phyloP scores from a whole-genome alignment of 2,888 invertebrate genomes.

The Melieria picta region DNA sequence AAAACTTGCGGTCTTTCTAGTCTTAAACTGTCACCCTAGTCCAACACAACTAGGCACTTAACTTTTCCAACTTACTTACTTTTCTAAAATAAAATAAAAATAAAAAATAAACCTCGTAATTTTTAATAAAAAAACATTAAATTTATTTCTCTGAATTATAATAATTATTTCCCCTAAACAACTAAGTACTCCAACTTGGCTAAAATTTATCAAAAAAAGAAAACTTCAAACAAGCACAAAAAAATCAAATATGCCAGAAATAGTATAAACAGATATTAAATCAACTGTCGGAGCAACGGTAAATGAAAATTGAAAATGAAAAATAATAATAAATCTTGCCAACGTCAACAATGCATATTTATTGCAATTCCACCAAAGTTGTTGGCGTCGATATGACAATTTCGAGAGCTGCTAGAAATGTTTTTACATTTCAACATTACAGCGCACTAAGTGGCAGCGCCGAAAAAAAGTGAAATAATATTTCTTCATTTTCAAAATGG shows the following conservation, averaged over 20 bases:
- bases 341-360: slow-evolving; percentile 28
- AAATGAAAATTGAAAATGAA: neutral
- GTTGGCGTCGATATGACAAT: slow-evolving; percentile 25
- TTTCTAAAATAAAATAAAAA: no score
- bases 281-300: neutral
- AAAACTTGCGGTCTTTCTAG: no score
- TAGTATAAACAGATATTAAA: neutral
- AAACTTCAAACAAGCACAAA: no score
- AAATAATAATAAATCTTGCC: slow-evolving; percentile 33
- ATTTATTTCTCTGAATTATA: neutral
- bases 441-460: no score
- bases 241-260: no score
- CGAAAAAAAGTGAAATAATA: slow-evolving; percentile 41
- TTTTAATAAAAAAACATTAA: neutral
- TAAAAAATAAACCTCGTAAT: neutral
- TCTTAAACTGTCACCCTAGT: no score
- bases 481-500: slow-evolving; percentile 49
- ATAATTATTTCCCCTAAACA: neutral
- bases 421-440: neutral
- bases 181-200: no score
- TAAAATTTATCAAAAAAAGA: no score
- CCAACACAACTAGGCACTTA: no score
- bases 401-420: neutral
- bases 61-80: neutral
- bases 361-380: slow-evolving; percentile 20